These are phyloP conservation scores for Gadopsis marmoratus DNA, from an alignment of 2,797 vertebrate genomes.

Conservation along the genomic window DNA sequence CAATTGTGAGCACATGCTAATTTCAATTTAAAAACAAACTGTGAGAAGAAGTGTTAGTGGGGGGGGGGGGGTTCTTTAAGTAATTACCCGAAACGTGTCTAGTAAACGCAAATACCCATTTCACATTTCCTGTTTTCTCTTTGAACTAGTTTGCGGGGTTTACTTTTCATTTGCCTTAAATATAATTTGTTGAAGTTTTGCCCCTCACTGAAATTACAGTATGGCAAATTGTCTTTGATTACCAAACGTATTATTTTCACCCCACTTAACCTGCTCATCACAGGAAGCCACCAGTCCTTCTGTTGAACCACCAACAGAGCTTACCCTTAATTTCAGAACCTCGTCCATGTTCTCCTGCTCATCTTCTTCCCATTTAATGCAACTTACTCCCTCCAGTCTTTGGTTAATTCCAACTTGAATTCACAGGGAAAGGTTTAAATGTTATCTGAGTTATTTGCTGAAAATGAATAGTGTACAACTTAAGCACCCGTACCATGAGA, in stretches of 20 bases:
- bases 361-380: slow-evolving; percentile 21
- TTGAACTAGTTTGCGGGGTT: slow-evolving; percentile 63
- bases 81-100: slow-evolving; percentile 74
- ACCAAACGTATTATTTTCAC: slow-evolving; percentile 81
- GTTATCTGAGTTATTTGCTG: neutral
- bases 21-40: slow-evolving; percentile 76
- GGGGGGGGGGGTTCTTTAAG: slow-evolving; percentile 65
- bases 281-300: slow-evolving; percentile 46
- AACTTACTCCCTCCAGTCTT: slow-evolving; percentile 7
- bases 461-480: neutral
- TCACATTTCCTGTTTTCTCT: slow-evolving; percentile 58
- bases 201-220: slow-evolving; percentile 72
- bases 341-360: slow-evolving; percentile 7
- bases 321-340: slow-evolving; percentile 40
- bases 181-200: slow-evolving; percentile 74
- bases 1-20: slow-evolving; percentile 66
- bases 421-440: slow-evolving; percentile 12
- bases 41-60: slow-evolving; percentile 57
- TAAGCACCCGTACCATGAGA: neutral
- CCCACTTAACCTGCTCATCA: slow-evolving; percentile 80
- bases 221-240: slow-evolving; percentile 80
- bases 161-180: slow-evolving; percentile 68
- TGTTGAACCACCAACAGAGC: slow-evolving; percentile 36
- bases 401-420: slow-evolving; percentile 24
- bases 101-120: slow-evolving; percentile 61